Base-by-base conservation (phyloP, 2,113 vertebrate species). In the Rhynchomys soricoides region DNA sequence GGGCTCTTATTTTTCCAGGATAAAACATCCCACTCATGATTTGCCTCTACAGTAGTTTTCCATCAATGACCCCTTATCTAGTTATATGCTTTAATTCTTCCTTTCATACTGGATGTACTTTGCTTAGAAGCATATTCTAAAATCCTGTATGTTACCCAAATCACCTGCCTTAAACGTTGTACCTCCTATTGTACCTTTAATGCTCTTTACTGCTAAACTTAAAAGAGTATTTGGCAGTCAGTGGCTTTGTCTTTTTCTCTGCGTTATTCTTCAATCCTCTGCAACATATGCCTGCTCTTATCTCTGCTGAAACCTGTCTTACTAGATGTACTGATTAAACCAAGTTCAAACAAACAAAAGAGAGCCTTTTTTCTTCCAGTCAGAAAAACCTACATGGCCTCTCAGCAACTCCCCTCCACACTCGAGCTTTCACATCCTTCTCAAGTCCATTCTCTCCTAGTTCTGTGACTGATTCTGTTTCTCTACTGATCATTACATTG, bases 91-190 rank as follows among this genome's bases (percentile, higher is more conserved):
- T 79, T 78, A 92, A 62, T 9, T 15, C 19, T 9, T 86, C 24
- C 62, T 91, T 85, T 55, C 70, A 55, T 55, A 95, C 2, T 34
- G 78, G 75, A 57, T 81, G 78, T 57, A 57, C 52, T 55, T 37
- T 70, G 13, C 37, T n/a, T 73, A 62, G 79, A 93, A 89, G 43
- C 31, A 79, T 43, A 83, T 74, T 31, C 40, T 89, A n/a, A 95
- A 85, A 62, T 93, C 3, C 40, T 62, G 3, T 93, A n/a, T 86
- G 40, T 93, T 93, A 93, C 93, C 89, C 89, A 86, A 91, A 62
- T 79, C 17, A 55, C 57, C 37, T 70, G 75, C 62, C 48, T 8
- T 86, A 66, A 91, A 70, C 45, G 89, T 10, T 75, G 13, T 26
- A 40, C 82, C 43, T 86, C 21, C 79, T 59, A 86, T 86, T 91